These are phyloP conservation scores for Tipula unca DNA, from an alignment of 2,888 invertebrate genomes.

Conservation along the genomic window DNA sequence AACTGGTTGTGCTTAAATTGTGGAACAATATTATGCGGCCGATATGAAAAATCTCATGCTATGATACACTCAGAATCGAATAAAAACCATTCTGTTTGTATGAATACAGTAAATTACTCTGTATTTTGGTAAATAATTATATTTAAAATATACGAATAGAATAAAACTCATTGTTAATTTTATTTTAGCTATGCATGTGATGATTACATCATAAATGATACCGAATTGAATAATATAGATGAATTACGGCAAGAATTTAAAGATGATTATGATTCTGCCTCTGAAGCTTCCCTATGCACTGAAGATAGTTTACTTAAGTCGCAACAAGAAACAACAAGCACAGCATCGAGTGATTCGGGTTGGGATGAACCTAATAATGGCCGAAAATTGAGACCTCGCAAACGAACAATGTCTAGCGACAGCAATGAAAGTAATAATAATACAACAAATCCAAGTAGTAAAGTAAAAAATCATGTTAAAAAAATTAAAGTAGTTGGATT, in stretches of 20 bases:
- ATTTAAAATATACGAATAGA: not conserved
- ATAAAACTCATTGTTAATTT: not conserved
- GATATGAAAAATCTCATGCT: constrained; percentile 69
- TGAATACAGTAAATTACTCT: constrained; percentile 65
- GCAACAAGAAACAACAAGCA: constrained; percentile 31
- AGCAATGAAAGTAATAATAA: constrained; percentile 27
- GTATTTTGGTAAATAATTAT: constrained; percentile 57
- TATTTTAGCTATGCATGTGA: constrained; percentile 64
- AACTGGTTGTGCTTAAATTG: constrained; percentile 73
- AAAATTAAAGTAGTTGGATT: constrained; percentile 53
- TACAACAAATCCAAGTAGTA: constrained; percentile 23
- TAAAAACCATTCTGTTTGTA: constrained; percentile 59
- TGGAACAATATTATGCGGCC: constrained; percentile 65
- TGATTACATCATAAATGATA: constrained; percentile 68
- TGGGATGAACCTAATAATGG: constrained; percentile 29
- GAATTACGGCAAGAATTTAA: constrained; percentile 49
- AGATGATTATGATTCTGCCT: constrained; percentile 33
- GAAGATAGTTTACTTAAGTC: constrained; percentile 27
- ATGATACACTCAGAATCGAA: constrained; percentile 56
- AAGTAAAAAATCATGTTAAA: constrained; percentile 42
- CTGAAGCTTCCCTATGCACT: constrained; percentile 37
- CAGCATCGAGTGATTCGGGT: constrained; percentile 31
- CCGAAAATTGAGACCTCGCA: constrained; percentile 30
- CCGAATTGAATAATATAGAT: constrained; percentile 47
- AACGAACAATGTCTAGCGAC: constrained; percentile 31